phyloP scores from a whole-genome alignment of 2,888 invertebrate species.

The Dicyrtoma fusca region DNA sequence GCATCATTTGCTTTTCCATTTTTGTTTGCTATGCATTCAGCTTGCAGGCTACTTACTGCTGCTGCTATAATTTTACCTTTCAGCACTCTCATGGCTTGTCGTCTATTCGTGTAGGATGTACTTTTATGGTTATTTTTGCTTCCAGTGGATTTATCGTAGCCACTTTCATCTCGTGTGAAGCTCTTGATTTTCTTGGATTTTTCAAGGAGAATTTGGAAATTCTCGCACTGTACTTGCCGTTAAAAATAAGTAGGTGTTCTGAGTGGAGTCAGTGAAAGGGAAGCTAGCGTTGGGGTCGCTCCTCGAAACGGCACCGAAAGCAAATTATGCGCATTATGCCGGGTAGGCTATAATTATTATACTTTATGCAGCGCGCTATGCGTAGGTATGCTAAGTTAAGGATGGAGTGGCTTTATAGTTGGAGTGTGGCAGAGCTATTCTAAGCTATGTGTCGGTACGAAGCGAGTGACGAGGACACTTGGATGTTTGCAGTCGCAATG shows the following conservation, averaged over 20 bases:
- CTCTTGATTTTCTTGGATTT: too few species aligned
- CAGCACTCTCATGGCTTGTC: too few species aligned
- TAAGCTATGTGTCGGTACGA: constrained; percentile 23
- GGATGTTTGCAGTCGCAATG: constrained; percentile 52
- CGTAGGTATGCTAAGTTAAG: too few species aligned
- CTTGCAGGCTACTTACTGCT: too few species aligned
- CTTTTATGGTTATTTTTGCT: too few species aligned
- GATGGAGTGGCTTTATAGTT: constrained; percentile 3
- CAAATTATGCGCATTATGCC: constrained; percentile 33
- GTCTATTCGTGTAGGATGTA: too few species aligned
- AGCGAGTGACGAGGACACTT: constrained; percentile 49
- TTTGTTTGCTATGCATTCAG: too few species aligned
- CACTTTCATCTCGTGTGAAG: too few species aligned
- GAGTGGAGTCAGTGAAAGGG: constrained; percentile 3
- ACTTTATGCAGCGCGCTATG: neutral
- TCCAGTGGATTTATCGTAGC: too few species aligned
- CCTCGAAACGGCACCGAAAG: constrained; percentile 26
- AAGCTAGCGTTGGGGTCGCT: neutral
- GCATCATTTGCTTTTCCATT: too few species aligned
- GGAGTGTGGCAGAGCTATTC: constrained; percentile 3
- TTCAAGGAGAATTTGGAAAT: neutral
- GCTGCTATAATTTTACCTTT: too few species aligned
- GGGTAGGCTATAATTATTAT: constrained; percentile 12
- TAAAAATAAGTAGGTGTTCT: too few species aligned
- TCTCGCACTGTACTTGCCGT: neutral